These are phyloP conservation scores for Halichoerus grypus DNA, from an alignment of 2,113 vertebrate species.

Conservation along the genomic window DNA sequence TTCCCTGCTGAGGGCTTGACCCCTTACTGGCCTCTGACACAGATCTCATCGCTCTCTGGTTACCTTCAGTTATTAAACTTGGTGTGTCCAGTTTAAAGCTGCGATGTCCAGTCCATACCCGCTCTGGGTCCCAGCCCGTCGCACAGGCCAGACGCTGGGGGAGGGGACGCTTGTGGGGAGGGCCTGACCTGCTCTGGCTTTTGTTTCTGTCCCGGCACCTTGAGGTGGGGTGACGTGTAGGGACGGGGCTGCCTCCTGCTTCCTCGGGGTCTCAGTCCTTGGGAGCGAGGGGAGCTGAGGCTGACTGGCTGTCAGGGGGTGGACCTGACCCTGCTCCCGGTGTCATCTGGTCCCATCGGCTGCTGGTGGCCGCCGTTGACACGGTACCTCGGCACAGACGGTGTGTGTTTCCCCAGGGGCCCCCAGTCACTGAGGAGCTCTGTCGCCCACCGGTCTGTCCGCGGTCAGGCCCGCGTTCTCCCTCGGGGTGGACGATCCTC, in stretches of 20 bases:
- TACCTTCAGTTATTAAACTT: slow-evolving; percentile 24
- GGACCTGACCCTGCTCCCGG: background rate
- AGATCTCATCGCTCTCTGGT: background rate
- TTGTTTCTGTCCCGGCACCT: background rate
- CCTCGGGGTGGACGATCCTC: background rate
- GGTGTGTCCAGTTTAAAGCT: background rate
- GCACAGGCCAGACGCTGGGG: background rate
- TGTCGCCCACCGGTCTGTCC: background rate
- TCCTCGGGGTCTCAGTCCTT: background rate
- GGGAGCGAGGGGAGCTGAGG: background rate
- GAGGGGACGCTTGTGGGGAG: background rate
- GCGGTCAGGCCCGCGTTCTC: background rate
- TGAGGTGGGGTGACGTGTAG: background rate
- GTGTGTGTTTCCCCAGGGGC: background rate
- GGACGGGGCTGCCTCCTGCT: background rate
- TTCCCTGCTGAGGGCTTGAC: background rate
- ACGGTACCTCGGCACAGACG: background rate
- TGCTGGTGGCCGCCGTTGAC: background rate
- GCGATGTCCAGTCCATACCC: background rate
- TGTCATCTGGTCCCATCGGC: background rate
- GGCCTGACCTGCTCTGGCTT: background rate
- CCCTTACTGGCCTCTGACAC: background rate
- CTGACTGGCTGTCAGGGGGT: background rate
- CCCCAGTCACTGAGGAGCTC: background rate
- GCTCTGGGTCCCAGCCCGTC: background rate